Evolutionary conservation across 2,797 vertebrate genomes (phyloP).

Genomic region (Hafferia zeledoni): DNA sequence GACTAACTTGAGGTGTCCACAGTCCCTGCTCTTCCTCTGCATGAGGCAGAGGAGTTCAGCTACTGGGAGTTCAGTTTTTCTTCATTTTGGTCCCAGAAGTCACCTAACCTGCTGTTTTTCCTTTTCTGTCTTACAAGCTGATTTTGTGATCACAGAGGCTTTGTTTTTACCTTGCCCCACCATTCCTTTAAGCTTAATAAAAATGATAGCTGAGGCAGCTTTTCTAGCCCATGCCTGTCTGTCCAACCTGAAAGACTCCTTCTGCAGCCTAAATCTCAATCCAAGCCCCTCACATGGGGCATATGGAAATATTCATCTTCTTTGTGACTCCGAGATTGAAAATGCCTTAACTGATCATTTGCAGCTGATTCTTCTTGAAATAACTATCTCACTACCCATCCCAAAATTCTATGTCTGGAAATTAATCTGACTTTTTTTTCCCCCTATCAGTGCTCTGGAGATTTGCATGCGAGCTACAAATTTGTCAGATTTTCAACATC

Average conservation of each 20-base stretch:
- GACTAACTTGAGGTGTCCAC: not conserved
- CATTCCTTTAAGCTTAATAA: not conserved
- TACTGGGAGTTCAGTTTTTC: not conserved
- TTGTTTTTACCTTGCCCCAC: not conserved
- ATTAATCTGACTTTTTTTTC: not conserved
- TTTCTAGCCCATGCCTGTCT: not conserved
- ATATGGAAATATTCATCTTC: not conserved
- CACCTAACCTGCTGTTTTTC: not conserved
- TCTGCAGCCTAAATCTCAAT: not conserved
- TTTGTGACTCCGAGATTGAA: not conserved
- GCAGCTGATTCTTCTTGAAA: not conserved
- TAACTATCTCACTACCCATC: not conserved
- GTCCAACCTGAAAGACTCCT: not conserved
- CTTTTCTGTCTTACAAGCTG: not conserved
- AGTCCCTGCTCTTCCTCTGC: not conserved
- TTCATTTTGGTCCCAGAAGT: not conserved
- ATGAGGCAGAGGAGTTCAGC: not conserved
- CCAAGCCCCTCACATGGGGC: not conserved
- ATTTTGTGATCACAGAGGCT: not conserved
- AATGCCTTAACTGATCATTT: not conserved
- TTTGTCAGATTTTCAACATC: slow-evolving; percentile 23
- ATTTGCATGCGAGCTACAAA: not conserved
- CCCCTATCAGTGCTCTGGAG: not conserved
- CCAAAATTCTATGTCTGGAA: not conserved
- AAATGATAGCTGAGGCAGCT: not conserved